Percentiles rank a stretch among this genome's conserved stretches.
Conservation (phyloP, 2,113 vertebrate species). For the Apteryx mantelli region DNA sequence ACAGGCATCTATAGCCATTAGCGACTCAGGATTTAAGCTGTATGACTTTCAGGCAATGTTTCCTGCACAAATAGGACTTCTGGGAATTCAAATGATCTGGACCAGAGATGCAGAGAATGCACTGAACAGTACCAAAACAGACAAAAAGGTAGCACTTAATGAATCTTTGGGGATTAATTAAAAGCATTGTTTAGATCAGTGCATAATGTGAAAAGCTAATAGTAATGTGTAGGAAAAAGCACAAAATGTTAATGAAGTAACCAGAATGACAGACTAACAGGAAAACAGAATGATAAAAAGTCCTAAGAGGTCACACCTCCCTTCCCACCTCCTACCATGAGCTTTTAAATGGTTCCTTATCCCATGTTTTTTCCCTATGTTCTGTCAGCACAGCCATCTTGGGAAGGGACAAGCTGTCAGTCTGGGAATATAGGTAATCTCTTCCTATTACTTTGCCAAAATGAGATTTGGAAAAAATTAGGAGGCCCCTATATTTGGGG, state of each 20-base stretch:
- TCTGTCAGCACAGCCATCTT: not conserved
- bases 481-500: not conserved
- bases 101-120: slow-evolving; percentile 77
- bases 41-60: slow-evolving; percentile 83
- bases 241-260: not conserved
- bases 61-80: slow-evolving; percentile 79
- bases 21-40: slow-evolving; percentile 76
- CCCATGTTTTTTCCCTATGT: not conserved
- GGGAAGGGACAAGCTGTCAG: not conserved
- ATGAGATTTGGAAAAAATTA: not conserved
- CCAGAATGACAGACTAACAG: not conserved
- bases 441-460: not conserved
- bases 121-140: slow-evolving; percentile 67
- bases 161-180: slow-evolving; percentile 53
- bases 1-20: slow-evolving; percentile 76
- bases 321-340: not conserved
- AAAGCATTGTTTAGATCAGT: slow-evolving; percentile 7
- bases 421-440: not conserved
- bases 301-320: not conserved
- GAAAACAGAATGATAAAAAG: not conserved
- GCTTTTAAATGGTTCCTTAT: not conserved
- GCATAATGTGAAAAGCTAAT: not conserved
- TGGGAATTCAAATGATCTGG: slow-evolving; percentile 80
- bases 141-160: slow-evolving; percentile 75
- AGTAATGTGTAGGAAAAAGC: not conserved